These are phyloP conservation scores for Tigriopus japonicus DNA, from an alignment of 1,140 invertebrate genomes.

Conservation along the genomic window DNA sequence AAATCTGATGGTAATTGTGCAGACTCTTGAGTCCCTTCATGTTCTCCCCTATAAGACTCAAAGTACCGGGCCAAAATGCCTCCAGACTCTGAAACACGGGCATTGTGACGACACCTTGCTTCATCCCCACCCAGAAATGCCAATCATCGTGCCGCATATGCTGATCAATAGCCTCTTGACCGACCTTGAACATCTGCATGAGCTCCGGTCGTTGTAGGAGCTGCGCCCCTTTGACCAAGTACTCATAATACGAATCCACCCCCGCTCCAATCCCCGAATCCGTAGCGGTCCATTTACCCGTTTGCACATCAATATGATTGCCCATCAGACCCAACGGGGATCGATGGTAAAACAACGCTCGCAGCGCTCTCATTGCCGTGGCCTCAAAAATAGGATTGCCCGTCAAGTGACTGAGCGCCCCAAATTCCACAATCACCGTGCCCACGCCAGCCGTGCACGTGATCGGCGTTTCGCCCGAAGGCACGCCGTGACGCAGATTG, in stretches of 20 bases:
- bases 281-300: constrained; percentile 86
- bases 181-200: constrained; percentile 72
- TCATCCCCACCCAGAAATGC: constrained; percentile 93
- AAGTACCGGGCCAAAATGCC: constrained; percentile 90
- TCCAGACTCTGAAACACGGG: constrained; percentile 96
- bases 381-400: constrained; percentile 42
- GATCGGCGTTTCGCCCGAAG: constrained; percentile 78
- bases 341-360: constrained; percentile 60
- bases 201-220: constrained; percentile 56
- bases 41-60: constrained; percentile 47
- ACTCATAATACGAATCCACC: constrained; percentile 97
- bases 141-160: constrained; percentile 75
- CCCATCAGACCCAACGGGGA: constrained; percentile 81
- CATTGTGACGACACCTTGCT: constrained; percentile 77
- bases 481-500: constrained; percentile 77
- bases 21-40: constrained; percentile 75
- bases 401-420: constrained; percentile 75
- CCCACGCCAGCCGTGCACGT: constrained; percentile 96
- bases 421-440: constrained; percentile 95
- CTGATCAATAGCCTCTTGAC: constrained; percentile 53
- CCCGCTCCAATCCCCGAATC: constrained; percentile 84
- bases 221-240: constrained; percentile 79
- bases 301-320: constrained; percentile 89
- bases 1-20: constrained; percentile 87
- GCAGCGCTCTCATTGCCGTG: constrained; percentile 75